These are phyloP conservation scores for Capreolus pygargus DNA, from an alignment of 2,113 vertebrate genomes.

Conservation along the genomic window DNA sequence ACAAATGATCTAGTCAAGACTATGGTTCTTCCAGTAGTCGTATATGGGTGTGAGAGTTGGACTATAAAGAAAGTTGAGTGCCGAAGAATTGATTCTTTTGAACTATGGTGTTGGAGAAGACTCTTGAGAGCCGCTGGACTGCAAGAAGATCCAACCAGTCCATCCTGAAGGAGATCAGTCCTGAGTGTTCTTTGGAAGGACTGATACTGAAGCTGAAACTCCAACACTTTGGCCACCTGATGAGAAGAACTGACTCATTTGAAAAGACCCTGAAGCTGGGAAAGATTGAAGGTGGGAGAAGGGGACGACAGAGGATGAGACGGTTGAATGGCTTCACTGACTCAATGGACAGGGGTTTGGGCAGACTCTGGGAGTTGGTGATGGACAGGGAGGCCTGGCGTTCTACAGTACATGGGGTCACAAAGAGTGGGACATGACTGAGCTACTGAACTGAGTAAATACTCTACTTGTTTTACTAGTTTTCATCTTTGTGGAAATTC, in stretches of 20 bases:
- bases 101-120: background rate
- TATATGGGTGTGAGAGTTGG: background rate
- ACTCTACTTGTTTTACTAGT: background rate
- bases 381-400: background rate
- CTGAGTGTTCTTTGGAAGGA: background rate
- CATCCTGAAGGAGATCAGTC: background rate
- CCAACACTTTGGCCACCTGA: background rate
- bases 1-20: background rate
- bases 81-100: background rate
- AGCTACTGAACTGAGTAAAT: background rate
- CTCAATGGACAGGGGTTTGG: background rate
- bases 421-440: background rate
- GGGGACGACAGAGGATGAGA: background rate
- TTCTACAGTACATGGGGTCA: background rate
- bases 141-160: background rate
- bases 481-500: background rate
- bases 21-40: background rate
- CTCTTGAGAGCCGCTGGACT: background rate
- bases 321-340: background rate
- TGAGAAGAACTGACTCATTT: background rate
- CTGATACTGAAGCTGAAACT: background rate
- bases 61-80: background rate
- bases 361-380: accelerated
- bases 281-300: background rate
- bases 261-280: background rate